These are phyloP conservation scores for Lonchura striata DNA, from an alignment of 2,113 vertebrate genomes.

Conservation along the genomic window DNA sequence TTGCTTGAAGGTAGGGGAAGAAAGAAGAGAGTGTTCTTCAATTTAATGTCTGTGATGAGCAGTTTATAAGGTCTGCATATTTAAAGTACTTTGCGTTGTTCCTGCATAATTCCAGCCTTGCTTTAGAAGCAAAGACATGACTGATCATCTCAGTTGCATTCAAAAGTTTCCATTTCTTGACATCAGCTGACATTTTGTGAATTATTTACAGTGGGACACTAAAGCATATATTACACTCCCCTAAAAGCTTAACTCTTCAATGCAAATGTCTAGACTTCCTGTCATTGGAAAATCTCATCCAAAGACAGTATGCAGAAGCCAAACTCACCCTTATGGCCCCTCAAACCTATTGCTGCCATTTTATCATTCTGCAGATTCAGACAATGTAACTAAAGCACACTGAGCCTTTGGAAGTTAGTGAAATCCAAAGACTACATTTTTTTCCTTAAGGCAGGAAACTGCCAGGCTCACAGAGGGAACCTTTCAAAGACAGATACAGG, in stretches of 20 bases:
- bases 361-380: background rate
- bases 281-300: background rate
- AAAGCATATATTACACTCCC: background rate
- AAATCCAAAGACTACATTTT: background rate
- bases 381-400: background rate
- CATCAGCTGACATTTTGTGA: background rate
- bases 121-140: background rate
- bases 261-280: background rate
- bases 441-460: background rate
- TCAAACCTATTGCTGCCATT: background rate
- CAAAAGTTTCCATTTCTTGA: conserved; percentile 18
- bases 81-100: background rate
- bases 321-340: background rate
- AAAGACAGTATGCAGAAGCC: background rate
- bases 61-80: background rate
- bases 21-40: background rate
- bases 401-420: background rate
- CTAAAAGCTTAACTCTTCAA: background rate
- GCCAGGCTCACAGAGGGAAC: background rate
- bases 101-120: background rate
- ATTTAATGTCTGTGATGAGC: background rate
- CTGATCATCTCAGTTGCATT: background rate
- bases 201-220: conserved; percentile 38
- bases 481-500: background rate
- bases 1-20: background rate